Evolutionary conservation across 2,113 vertebrate genomes (phyloP).

Genomic region (Emydura subglobosa): DNA sequence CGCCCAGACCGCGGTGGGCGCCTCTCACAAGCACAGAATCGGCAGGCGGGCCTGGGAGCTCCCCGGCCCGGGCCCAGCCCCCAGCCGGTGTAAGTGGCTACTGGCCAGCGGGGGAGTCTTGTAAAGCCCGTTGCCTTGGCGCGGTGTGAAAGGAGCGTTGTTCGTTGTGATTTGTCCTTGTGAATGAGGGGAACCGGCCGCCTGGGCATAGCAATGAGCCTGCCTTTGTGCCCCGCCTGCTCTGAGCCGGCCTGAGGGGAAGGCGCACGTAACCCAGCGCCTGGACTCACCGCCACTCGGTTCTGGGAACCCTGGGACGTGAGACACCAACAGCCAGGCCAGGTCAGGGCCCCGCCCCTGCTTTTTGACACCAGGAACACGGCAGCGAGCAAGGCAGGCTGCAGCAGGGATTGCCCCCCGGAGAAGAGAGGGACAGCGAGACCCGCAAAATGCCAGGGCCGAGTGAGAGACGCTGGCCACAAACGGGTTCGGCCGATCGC

Average conservation of each 20-base stretch:
- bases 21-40: not conserved
- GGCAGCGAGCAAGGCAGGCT: not conserved
- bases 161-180: not conserved
- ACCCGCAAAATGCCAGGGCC: not conserved
- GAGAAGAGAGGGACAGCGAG: not conserved
- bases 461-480: not conserved
- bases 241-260: not conserved
- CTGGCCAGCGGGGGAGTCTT: conserved; percentile 6
- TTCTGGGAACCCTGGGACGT: not conserved
- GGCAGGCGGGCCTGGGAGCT: not conserved
- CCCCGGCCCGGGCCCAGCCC: not conserved
- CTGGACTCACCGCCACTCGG: not conserved
- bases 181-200: not conserved
- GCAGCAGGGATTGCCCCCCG: not conserved
- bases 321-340: not conserved
- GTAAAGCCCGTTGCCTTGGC: not conserved
- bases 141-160: conserved; percentile 49
- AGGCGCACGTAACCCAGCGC: not conserved
- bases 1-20: not conserved
- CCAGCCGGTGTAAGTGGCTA: accelerated
- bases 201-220: not conserved
- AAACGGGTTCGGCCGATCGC: not conserved
- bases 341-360: not conserved
- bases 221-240: not conserved
- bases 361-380: not conserved